These are phyloP conservation scores for Sebastiscus albofasciatus DNA, from an alignment of 2,797 vertebrate species.

Conservation along the genomic window DNA sequence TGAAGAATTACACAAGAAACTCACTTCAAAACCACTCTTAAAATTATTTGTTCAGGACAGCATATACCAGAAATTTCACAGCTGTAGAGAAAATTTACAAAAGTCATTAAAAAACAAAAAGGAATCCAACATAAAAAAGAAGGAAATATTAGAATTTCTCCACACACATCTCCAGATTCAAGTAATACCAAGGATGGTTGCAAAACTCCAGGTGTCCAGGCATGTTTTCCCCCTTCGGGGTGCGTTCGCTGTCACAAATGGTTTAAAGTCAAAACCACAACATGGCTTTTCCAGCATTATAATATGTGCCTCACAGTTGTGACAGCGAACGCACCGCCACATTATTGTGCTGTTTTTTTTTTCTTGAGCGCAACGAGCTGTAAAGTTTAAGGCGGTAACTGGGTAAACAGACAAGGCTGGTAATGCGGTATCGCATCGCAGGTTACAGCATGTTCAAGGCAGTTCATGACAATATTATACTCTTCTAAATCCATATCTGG, in stretches of 20 bases:
- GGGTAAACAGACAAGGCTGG: conserved; percentile 47
- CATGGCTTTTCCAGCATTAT: not conserved
- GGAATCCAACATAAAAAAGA: conserved; percentile 18
- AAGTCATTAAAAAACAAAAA: conserved; percentile 63
- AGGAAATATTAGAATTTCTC: conserved; percentile 52
- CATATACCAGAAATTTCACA: conserved; percentile 74
- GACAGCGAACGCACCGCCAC: conserved; percentile 31
- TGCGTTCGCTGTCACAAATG: conserved; percentile 36
- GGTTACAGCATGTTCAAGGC: conserved; percentile 63
- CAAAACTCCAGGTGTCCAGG: conserved; percentile 54
- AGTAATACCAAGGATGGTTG: conserved; percentile 77
- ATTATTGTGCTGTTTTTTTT: conserved; percentile 39
- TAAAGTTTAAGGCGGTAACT: conserved; percentile 68
- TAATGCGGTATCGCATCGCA: conserved; percentile 30
- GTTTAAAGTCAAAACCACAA: not conserved
- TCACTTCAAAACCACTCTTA: conserved; percentile 52
- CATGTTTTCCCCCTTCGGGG: conserved; percentile 6
- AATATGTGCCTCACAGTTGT: not conserved
- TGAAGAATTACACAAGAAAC: not conserved
- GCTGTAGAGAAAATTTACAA: conserved; percentile 82
- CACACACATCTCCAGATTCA: conserved; percentile 70
- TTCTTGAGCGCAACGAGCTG: conserved; percentile 29
- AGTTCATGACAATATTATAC: conserved; percentile 30
- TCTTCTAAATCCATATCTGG: conserved; percentile 22
- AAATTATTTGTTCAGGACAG: conserved; percentile 77